These are phyloP conservation scores for Otolemur garnettii DNA, from an alignment of 2,113 vertebrate species.

Conservation along the genomic window DNA sequence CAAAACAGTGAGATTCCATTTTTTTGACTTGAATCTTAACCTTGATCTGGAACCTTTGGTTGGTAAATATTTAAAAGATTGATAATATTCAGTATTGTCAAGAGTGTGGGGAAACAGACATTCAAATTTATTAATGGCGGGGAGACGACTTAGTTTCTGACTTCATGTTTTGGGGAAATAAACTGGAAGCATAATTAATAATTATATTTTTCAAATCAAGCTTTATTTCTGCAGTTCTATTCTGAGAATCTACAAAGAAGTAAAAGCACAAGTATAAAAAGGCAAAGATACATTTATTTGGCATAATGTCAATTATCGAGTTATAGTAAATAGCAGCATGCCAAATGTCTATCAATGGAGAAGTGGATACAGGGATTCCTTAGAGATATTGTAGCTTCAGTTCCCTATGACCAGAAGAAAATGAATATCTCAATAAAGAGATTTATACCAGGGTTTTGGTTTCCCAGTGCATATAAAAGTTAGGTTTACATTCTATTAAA, in stretches of 20 bases:
- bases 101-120: neutral
- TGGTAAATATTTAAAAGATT: conserved; percentile 8
- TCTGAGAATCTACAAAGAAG: neutral
- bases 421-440: neutral
- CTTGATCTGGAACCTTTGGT: neutral
- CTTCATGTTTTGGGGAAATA: neutral
- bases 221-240: neutral
- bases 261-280: neutral
- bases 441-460: neutral
- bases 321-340: neutral
- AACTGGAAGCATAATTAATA: neutral
- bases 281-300: conserved; percentile 7
- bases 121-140: neutral
- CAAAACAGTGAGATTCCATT: neutral
- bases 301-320: neutral
- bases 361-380: neutral
- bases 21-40: neutral
- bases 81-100: neutral
- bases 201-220: conserved; percentile 29
- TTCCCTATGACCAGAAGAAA: neutral
- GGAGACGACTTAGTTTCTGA: neutral
- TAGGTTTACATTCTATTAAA: neutral
- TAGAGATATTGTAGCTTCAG: neutral
- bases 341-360: neutral
- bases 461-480: neutral